Evolutionary conservation across 2,113 vertebrate genomes (phyloP).

Genomic region (Phasianus colchicus): DNA sequence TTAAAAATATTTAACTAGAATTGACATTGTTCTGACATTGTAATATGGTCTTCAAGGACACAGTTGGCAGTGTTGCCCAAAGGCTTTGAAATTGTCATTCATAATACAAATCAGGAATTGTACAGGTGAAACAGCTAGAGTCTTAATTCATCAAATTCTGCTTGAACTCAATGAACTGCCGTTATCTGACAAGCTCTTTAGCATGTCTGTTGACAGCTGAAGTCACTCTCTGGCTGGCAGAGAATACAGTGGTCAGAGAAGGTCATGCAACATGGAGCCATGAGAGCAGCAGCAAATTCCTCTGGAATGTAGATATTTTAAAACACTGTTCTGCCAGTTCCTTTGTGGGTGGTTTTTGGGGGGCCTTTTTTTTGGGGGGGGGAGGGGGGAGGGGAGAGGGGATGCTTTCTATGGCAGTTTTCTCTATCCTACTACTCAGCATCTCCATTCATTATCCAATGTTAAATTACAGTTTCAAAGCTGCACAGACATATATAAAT

Average conservation of each 20-base stretch:
- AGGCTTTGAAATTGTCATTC: constrained; percentile 59
- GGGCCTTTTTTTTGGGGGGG: background rate
- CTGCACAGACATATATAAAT: background rate
- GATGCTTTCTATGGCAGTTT: background rate
- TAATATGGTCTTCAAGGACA: constrained; percentile 41
- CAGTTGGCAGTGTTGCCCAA: constrained; percentile 12
- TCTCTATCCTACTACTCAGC: background rate
- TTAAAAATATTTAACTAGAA: constrained; percentile 31
- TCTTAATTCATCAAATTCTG: constrained; percentile 55
- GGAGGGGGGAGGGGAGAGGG: too few species aligned
- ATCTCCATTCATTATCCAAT: background rate
- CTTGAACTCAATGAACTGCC: constrained; percentile 16
- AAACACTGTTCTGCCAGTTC: background rate
- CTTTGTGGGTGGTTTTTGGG: background rate
- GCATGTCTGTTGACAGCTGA: constrained; percentile 30
- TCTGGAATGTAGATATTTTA: constrained; percentile 1
- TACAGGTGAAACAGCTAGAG: constrained; percentile 50
- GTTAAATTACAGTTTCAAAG: background rate
- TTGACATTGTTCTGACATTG: constrained; percentile 62
- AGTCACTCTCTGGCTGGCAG: constrained; percentile 7
- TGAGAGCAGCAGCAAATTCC: constrained; percentile 26
- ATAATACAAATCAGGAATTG: constrained; percentile 31
- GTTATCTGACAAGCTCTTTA: constrained; percentile 64
- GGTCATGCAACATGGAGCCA: background rate
- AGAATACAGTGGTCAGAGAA: background rate